A percentile compares a stretch with the other conserved stretches of the same genome.
These are phyloP conservation scores for Pemphigus obesinymphae DNA, from an alignment of 1,140 invertebrate species.

Conservation along the genomic window DNA sequence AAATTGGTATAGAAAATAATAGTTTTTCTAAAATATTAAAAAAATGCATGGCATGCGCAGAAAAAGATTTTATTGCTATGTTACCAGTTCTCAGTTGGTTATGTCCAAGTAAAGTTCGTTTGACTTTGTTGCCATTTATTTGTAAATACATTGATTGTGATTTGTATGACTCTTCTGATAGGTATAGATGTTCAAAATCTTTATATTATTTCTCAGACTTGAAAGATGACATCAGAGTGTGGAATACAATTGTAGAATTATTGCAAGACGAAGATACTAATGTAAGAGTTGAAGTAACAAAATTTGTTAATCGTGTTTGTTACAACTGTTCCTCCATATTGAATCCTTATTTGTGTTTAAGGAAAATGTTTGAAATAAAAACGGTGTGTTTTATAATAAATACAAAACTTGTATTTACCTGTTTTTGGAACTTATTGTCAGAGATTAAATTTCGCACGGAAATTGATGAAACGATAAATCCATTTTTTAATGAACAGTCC, in stretches of 20 bases:
- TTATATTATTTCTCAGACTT: conserved; percentile 5
- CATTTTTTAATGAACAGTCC: conserved; percentile 31
- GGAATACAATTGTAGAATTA: conserved; percentile 1
- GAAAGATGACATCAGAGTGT: conserved; percentile 23
- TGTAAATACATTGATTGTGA: conserved; percentile 23
- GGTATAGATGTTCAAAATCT: background rate
- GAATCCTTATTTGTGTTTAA: conserved; percentile 30
- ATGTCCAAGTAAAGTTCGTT: background rate
- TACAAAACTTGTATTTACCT: background rate
- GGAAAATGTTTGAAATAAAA: conserved; percentile 23
- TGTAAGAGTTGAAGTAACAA: conserved; percentile 3
- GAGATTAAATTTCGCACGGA: background rate
- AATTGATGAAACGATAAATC: conserved; percentile 5
- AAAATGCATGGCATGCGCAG: background rate
- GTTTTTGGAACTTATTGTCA: conserved; percentile 17
- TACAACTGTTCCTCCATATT: background rate
- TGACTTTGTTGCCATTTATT: background rate
- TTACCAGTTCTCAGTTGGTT: conserved; percentile 25
- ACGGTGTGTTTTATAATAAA: background rate
- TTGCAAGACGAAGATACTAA: conserved; percentile 24
- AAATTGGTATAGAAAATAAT: background rate
- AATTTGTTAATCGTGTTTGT: background rate
- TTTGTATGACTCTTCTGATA: conserved; percentile 25
- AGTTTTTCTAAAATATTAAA: background rate
- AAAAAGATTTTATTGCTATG: conserved; percentile 36